Evolutionary conservation across 2,797 vertebrate genomes (phyloP).

Genomic region (Spheniscus humboldti): DNA sequence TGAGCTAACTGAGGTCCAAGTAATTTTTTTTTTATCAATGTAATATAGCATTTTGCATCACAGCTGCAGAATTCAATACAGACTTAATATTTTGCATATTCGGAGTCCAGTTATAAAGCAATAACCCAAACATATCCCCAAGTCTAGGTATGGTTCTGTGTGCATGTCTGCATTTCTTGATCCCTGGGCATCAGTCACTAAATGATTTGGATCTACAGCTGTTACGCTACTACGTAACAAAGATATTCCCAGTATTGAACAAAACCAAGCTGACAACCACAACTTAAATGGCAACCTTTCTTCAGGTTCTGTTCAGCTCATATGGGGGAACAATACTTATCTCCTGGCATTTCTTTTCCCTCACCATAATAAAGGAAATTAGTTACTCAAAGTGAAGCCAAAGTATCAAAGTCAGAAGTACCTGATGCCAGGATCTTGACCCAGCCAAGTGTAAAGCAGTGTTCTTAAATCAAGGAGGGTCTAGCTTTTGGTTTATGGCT

Average conservation of each 20-base stretch:
- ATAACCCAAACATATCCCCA: neutral
- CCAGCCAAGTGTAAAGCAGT: neutral
- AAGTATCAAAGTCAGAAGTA: neutral
- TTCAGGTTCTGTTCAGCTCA: neutral
- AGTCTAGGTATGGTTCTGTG: accelerated
- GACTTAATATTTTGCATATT: neutral
- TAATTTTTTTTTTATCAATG: neutral
- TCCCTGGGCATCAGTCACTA: neutral
- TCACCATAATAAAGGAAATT: neutral
- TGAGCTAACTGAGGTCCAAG: neutral
- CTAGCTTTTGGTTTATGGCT: neutral
- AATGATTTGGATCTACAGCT: neutral
- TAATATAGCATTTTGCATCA: neutral
- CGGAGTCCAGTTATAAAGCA: neutral
- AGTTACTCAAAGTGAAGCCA: neutral
- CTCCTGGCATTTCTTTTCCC: neutral
- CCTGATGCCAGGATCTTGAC: neutral
- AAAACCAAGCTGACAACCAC: neutral
- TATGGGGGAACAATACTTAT: accelerated
- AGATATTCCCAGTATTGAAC: neutral
- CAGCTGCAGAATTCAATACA: neutral
- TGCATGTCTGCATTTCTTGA: neutral
- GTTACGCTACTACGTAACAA: neutral
- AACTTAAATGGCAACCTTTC: neutral
- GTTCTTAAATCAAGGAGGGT: neutral